Evolutionary conservation across 2,888 invertebrate genomes (phyloP).

Genomic region (Teleogryllus oceanicus): DNA sequence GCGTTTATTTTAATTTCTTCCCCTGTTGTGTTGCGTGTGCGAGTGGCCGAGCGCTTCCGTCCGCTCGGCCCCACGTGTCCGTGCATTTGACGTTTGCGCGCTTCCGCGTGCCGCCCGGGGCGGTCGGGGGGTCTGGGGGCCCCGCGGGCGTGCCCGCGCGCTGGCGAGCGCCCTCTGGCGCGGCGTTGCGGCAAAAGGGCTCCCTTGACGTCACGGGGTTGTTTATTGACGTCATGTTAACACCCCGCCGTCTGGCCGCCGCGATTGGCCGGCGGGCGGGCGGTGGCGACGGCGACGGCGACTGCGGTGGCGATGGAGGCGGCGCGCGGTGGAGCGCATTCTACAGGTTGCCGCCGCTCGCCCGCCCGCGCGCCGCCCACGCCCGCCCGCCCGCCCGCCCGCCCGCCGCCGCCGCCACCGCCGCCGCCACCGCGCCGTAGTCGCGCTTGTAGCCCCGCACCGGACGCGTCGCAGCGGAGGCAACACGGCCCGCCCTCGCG

Average conservation of each 20-base stretch:
- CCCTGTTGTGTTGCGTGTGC: too few species aligned
- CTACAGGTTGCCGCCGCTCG: slow-evolving; percentile 1
- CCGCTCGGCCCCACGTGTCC: background rate
- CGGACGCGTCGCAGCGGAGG: background rate
- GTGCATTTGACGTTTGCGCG: background rate
- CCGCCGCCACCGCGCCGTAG: background rate
- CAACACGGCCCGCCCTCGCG: too few species aligned
- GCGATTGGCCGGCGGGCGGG: background rate
- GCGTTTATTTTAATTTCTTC: too few species aligned
- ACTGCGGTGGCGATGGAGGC: background rate
- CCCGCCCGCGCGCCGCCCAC: slow-evolving; percentile 20
- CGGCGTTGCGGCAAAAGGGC: background rate
- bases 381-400: background rate
- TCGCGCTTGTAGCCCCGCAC: background rate
- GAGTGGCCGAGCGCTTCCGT: too few species aligned
- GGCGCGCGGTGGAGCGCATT: background rate
- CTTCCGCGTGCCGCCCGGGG: too few species aligned
- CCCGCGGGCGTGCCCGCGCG: background rate
- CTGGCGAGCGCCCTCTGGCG: background rate
- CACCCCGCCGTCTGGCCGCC: slow-evolving; percentile 23
- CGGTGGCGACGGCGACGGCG: background rate
- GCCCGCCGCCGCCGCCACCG: background rate
- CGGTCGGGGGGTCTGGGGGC: too few species aligned
- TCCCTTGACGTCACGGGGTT: slow-evolving; percentile 33
- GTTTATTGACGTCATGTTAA: slow-evolving; percentile 33